These are phyloP conservation scores for Alectura lathami DNA, from an alignment of 2,113 vertebrate genomes.

Conservation along the genomic window DNA sequence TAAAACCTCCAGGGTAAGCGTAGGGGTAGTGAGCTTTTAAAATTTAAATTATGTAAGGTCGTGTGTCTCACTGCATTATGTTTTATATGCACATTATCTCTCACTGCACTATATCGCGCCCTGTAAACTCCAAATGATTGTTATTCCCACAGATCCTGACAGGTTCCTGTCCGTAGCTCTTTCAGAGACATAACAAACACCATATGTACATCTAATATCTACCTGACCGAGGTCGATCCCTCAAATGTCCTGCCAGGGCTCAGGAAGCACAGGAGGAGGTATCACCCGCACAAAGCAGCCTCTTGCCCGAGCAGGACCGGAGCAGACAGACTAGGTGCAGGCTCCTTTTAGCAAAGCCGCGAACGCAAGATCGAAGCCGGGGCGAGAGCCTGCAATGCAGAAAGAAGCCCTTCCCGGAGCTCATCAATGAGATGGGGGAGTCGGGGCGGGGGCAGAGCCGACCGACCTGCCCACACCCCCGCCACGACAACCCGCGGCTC, in stretches of 20 bases:
- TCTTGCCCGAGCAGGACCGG: not conserved
- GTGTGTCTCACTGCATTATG: conserved; percentile 35
- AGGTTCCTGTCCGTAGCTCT: not conserved
- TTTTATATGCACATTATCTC: not conserved
- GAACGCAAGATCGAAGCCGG: not conserved
- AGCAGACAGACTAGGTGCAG: not conserved
- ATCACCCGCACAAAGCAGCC: conserved; percentile 3
- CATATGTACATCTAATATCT: not conserved
- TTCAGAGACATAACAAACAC: not conserved
- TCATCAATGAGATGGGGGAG: not conserved
- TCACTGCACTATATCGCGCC: not conserved
- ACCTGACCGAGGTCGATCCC: not conserved
- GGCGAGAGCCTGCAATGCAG: conserved; percentile 67
- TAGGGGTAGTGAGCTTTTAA: conserved; percentile 30
- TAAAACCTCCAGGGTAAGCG: not conserved
- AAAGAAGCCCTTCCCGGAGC: conserved; percentile 54
- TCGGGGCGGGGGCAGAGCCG: conserved; percentile 18
- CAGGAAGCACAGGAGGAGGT: not conserved
- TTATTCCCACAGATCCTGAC: not conserved
- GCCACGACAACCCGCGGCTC: not conserved
- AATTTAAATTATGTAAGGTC: conserved; percentile 60
- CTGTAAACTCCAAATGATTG: not conserved
- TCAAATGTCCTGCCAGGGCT: not conserved
- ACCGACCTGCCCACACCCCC: not conserved
- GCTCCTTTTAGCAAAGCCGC: not conserved